Conservation (phyloP, 2,888 invertebrate species). For the Agonopterix subpropinquella region DNA sequence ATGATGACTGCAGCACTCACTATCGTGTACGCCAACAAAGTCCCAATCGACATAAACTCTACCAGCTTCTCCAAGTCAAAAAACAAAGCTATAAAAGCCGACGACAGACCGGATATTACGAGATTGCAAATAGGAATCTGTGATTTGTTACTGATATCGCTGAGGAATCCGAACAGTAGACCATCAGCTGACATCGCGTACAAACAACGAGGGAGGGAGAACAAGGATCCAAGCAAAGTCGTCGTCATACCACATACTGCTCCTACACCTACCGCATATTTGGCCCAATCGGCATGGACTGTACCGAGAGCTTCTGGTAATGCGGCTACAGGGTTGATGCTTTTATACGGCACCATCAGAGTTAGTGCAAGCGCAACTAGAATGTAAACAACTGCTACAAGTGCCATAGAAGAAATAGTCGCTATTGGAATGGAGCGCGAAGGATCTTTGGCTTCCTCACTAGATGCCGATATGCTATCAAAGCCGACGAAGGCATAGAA, state of each 20-base stretch:
- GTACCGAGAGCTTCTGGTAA: constrained; percentile 87
- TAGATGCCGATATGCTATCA: constrained; percentile 92
- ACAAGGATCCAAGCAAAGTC: constrained; percentile 88
- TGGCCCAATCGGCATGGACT: constrained; percentile 87
- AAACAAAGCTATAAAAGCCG: constrained; percentile 86
- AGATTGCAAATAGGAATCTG: constrained; percentile 88
- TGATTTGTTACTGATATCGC: constrained; percentile 84
- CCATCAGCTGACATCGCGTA: constrained; percentile 96
- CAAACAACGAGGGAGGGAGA: constrained; percentile 89
- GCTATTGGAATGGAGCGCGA: constrained; percentile 88
- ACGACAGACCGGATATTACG: constrained; percentile 83
- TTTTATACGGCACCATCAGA: constrained; percentile 85
- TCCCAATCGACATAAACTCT: constrained; percentile 96
- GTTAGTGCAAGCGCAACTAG: constrained; percentile 89
- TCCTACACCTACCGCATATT: constrained; percentile 88
- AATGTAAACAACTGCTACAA: constrained; percentile 88
- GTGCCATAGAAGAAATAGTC: constrained; percentile 85
- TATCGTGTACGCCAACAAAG: constrained; percentile 91
- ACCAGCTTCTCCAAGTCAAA: constrained; percentile 93
- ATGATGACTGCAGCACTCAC: constrained; percentile 94
- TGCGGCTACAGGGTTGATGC: constrained; percentile 85
- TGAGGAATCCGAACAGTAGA: constrained; percentile 86
- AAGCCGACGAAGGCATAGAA: constrained; percentile 96
- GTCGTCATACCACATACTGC: constrained; percentile 96
- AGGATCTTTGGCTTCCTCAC: constrained; percentile 90